These are phyloP conservation scores for Psammodynastes pulverulentus DNA, from an alignment of 2,113 vertebrate species.

Conservation along the genomic window DNA sequence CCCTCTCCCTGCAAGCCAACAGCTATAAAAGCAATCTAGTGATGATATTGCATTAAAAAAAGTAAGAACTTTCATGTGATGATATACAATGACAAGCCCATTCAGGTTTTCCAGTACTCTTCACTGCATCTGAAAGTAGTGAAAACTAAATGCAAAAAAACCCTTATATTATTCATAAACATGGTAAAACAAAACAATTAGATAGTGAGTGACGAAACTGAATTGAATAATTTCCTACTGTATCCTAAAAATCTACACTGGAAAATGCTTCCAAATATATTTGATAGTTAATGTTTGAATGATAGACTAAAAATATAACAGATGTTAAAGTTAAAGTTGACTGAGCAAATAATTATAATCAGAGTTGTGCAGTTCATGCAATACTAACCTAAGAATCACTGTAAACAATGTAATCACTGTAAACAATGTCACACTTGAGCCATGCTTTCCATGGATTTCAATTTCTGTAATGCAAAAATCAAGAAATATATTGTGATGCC, in stretches of 20 bases:
- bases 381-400: neutral
- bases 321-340: neutral
- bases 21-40: constrained; percentile 59
- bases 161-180: constrained; percentile 17
- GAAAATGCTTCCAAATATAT: neutral
- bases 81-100: neutral
- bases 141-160: constrained; percentile 1
- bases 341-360: neutral
- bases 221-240: neutral
- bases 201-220: neutral
- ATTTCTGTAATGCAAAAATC: neutral
- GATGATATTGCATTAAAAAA: constrained; percentile 34
- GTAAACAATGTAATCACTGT: neutral
- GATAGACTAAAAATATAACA: neutral
- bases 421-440: neutral
- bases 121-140: neutral
- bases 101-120: constrained; percentile 16
- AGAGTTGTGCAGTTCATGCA: neutral
- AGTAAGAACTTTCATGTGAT: neutral
- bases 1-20: constrained; percentile 51
- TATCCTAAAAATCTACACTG: neutral
- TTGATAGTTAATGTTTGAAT: neutral
- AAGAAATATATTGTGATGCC: neutral
- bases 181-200: neutral
- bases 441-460: neutral